Evolutionary conservation across 1,140 invertebrate species (phyloP), one percentile per base, ranked within the genome.

Genomic region (Hylaeus anthracinus): DNA sequence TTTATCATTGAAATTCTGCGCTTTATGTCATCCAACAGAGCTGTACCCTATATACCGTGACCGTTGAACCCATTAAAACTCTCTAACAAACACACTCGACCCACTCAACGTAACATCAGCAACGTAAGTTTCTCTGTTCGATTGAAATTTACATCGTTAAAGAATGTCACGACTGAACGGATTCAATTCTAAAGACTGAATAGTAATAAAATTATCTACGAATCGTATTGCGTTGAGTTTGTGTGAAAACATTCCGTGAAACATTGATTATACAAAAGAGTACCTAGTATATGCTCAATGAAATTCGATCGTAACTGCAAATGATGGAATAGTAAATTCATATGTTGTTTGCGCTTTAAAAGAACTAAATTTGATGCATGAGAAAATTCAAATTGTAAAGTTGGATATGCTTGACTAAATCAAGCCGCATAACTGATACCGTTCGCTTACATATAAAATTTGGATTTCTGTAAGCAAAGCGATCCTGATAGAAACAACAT

Each of bases 371-470:
- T 45, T n/a, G 8, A 58, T 60, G 15, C 9, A 26, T 26, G 41
- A 10, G 15, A 53, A 65, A 64, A 39, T 73, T 5, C 26, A 26
- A 56, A 56, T 10, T 48, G 43, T 3, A 65, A 65, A 65, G 12
- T 53, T 48, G 5, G 12, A 4, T 70, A 6, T 45, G 53, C 26
- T 66, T 10, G 51, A 41, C 41, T 73, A 56, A 79, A 64, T 64
- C 61, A 15, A 48, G 26, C 51, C 15, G 43, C 6, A 48, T 37
- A 5, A 51, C 70, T 64, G 58, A 9, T 63, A 39, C 15, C 12
- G 53, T 58, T 73, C 48, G 39, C 77, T 72, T 79, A 79, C 70
- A 64, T 73, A 73, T 56, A 48, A 51, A 85, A 77, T 51, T 64
- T 60, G 56, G n/a, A 61, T 48, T 66, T 63, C 51, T 48, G 43